These are phyloP conservation scores for Cirrhinus mrigala DNA, from an alignment of 2,797 vertebrate species.

Conservation along the genomic window DNA sequence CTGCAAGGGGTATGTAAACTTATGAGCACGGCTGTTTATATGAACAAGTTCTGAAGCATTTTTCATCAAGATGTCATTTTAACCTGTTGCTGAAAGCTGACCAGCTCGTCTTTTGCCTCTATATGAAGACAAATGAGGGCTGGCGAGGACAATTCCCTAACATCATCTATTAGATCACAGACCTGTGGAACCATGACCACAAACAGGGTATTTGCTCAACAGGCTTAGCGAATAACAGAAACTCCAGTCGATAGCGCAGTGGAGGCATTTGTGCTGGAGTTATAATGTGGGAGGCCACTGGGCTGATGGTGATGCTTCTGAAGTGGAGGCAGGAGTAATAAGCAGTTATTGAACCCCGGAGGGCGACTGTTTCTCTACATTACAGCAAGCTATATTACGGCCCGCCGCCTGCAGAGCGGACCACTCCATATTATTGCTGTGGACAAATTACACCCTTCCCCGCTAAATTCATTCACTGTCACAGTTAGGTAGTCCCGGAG, in stretches of 20 bases:
- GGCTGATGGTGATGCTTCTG: slow-evolving; percentile 45
- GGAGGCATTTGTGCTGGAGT: slow-evolving; percentile 25
- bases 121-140: slow-evolving; percentile 46
- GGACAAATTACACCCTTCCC: slow-evolving; percentile 51
- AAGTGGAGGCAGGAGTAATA: slow-evolving; percentile 56
- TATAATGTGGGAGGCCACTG: slow-evolving; percentile 42
- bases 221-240: slow-evolving; percentile 20
- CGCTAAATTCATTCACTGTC: slow-evolving; percentile 47
- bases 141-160: slow-evolving; percentile 44
- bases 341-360: slow-evolving; percentile 55
- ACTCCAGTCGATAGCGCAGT: slow-evolving; percentile 8
- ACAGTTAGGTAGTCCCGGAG: slow-evolving; percentile 33
- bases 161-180: slow-evolving; percentile 47
- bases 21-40: no score
- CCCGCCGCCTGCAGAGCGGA: slow-evolving; percentile 30
- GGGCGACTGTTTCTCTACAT: slow-evolving; percentile 51
- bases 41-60: background rate
- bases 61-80: slow-evolving; percentile 14
- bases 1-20: no score
- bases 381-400: slow-evolving; percentile 48
- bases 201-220: slow-evolving; percentile 39
- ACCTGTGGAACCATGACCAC: slow-evolving; percentile 43
- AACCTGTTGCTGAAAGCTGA: slow-evolving; percentile 15
- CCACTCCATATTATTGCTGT: slow-evolving; percentile 47
- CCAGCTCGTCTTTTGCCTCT: background rate